Base-by-base conservation (phyloP, 2,888 invertebrate species). In the Tinea pellionella region DNA sequence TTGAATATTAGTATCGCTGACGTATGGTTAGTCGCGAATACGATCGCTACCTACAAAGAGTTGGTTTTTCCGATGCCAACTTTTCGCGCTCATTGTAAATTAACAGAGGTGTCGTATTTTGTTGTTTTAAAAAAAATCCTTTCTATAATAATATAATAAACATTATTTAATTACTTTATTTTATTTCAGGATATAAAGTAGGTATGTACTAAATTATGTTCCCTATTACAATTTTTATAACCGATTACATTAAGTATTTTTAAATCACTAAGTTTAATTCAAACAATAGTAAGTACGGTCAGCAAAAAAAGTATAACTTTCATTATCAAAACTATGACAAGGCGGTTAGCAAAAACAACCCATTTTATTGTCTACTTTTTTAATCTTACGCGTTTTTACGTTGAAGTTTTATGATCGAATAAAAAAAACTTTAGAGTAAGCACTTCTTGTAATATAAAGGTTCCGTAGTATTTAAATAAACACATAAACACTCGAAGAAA, bases 1-100 rank as follows among this genome's bases (percentile, higher is more conserved):
- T 53, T 18, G 32, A 29, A 41, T 41, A 62, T 65, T 66, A 66
- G 68, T 68, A 66, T 16, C 57, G 63, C 70, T 72, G 75, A 76
- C 76, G 78, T 74, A 77, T 77, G 69, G 64, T 62, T 62, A 13
- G 68, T 68, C 65, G 68, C 67, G 66, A 70, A 71, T 69, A 68
- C 18, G 72, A 77, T 76, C 71, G 74, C 77, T 80, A 80, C 79
- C 76, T 77, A 75, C 74, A 67, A 67, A 70, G 69, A 75, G 55
- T 59, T 29, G 75, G 81, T 80, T 85, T 86, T 86, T 85, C 86
- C 87, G 83, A 79, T 70, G 77, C 69, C 67, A 68, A 68, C 77
- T 81, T 84, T 84, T 80, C 83, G 83, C 74, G 69, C 82, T 73
- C 67, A 67, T 70, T 72, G 73, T 68, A 68, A 18, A 41, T 71